A percentile compares a stretch with the other conserved stretches of the same genome.
phyloP scores from a whole-genome alignment of 2,888 invertebrate species.

The Halictus ligatus region DNA sequence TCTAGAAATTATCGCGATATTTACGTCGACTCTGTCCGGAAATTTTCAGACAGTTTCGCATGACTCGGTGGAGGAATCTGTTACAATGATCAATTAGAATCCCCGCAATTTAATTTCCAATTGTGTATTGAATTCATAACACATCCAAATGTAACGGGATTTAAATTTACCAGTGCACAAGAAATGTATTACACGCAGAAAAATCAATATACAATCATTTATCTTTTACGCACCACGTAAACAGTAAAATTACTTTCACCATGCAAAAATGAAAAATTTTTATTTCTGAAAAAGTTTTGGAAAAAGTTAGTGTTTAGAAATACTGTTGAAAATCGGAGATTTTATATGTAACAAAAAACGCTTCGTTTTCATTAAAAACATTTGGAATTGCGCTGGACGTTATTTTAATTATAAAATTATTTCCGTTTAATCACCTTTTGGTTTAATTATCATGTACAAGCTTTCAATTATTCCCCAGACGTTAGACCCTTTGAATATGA shows the following conservation, averaged over 20 bases:
- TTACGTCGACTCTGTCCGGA: background rate
- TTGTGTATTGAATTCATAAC: background rate
- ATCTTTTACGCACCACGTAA: background rate
- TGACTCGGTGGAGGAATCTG: background rate
- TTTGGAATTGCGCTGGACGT: no score
- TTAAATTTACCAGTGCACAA: background rate
- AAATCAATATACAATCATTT: background rate
- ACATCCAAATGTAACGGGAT: background rate
- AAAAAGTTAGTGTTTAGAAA: background rate
- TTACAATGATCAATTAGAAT: background rate
- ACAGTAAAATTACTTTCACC: background rate
- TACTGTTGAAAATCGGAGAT: no score
- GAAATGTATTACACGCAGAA: background rate
- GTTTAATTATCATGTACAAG: background rate
- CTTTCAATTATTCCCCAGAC: background rate
- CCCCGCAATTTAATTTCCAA: background rate
- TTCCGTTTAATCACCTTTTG: background rate
- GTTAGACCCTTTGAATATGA: background rate
- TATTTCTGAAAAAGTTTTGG: background rate
- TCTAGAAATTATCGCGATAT: constrained; percentile 1
- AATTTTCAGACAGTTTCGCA: background rate
- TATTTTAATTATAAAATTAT: background rate
- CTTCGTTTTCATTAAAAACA: no score
- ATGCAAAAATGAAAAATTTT: background rate
- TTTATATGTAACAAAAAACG: no score